Conservation (phyloP, 2,113 vertebrate species). For the Micronycteris hirsuta region DNA sequence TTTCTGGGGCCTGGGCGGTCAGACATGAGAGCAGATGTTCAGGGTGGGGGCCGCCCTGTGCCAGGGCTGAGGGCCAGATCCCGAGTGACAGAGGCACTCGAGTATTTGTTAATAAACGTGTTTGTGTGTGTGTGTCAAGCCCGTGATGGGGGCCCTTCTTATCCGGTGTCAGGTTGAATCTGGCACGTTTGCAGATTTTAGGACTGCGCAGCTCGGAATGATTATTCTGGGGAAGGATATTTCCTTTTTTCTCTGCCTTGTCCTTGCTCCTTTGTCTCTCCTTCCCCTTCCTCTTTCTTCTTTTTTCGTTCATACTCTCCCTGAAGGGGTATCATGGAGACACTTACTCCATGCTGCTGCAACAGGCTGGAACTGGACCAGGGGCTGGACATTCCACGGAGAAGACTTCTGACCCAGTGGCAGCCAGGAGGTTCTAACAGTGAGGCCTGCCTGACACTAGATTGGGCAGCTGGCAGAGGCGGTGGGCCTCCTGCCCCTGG, state of each 20-base stretch:
- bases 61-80: background rate
- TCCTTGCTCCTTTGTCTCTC: background rate
- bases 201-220: background rate
- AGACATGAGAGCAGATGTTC: background rate
- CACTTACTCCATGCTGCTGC: background rate
- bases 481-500: background rate
- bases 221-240: background rate
- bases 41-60: background rate
- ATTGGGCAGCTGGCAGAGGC: background rate
- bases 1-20: background rate
- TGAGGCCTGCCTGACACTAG: background rate
- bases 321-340: background rate
- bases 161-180: background rate
- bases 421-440: background rate
- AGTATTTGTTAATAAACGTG: background rate
- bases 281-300: background rate
- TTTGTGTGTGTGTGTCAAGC: background rate
- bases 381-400: background rate
- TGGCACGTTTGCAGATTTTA: background rate
- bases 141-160: background rate
- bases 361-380: background rate
- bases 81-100: background rate
- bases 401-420: background rate
- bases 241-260: background rate
- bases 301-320: rapidly evolving